phyloP scores from a whole-genome alignment of 2,888 invertebrate species.

The Azorinus chamasolen region DNA sequence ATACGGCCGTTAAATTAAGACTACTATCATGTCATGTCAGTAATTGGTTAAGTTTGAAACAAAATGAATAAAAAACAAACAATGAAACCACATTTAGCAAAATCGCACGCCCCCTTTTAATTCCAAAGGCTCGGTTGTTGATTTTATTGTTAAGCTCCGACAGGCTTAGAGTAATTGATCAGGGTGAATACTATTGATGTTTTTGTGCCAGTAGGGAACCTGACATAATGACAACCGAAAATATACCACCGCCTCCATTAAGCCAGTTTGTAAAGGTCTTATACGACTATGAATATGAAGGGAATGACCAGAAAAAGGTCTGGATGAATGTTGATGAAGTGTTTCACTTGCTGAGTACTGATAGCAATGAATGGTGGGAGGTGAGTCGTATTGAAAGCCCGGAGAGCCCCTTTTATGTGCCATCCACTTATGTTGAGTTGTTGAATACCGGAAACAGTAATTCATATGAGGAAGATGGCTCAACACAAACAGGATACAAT shows the following conservation, averaged over 20 bases:
- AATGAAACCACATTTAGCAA: too few relatives aligned
- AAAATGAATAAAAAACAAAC: too few relatives aligned
- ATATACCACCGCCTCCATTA: too few relatives aligned
- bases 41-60: too few relatives aligned
- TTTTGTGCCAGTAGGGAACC: neutral
- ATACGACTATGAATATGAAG: slow-evolving; percentile 75
- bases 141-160: too few relatives aligned
- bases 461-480: slow-evolving; percentile 20
- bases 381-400: slow-evolving; percentile 68
- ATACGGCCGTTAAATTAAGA: neutral
- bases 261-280: slow-evolving; percentile 63
- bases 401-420: slow-evolving; percentile 76
- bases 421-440: slow-evolving; percentile 78
- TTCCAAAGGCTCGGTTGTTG: too few relatives aligned
- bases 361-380: slow-evolving; percentile 76
- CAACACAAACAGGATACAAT: too few relatives aligned
- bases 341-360: slow-evolving; percentile 63
- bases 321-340: slow-evolving; percentile 72
- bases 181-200: too few relatives aligned
- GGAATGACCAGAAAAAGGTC: slow-evolving; percentile 67
- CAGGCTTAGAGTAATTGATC: too few relatives aligned
- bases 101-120: too few relatives aligned
- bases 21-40: too few relatives aligned
- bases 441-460: slow-evolving; percentile 51
- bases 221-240: neutral